Evolutionary conservation across 2,113 vertebrate genomes (phyloP).

Genomic region (Brachypodius melanocephalos): DNA sequence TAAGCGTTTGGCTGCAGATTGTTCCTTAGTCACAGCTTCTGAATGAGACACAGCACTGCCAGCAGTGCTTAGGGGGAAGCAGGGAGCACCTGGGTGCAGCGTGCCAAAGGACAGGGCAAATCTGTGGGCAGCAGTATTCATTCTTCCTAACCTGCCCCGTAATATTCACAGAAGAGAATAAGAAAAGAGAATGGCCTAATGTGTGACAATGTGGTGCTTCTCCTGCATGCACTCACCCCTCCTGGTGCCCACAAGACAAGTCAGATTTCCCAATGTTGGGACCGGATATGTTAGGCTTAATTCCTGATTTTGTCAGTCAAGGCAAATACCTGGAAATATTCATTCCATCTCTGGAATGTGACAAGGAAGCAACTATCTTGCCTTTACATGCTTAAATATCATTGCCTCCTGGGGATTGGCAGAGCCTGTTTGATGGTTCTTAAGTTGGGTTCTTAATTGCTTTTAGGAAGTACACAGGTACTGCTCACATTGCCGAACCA

Average conservation of each 20-base stretch:
- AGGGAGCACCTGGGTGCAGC: background rate
- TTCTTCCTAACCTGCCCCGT: background rate
- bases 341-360: background rate
- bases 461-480: background rate
- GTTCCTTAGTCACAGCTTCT: background rate
- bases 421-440: background rate
- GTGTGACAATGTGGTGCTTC: background rate
- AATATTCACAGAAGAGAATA: background rate
- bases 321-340: background rate
- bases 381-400: background rate
- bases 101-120: background rate
- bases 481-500: background rate
- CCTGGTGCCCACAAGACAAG: background rate
- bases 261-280: background rate
- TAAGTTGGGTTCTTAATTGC: background rate
- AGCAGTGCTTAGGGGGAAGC: background rate
- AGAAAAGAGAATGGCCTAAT: background rate
- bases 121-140: background rate
- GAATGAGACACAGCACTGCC: background rate
- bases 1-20: background rate
- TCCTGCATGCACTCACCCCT: background rate
- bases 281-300: rapidly evolving
- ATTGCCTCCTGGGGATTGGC: background rate
- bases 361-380: background rate
- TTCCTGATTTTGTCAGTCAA: background rate